Evolutionary conservation across 1,140 invertebrate genomes (phyloP).

Genomic region (Listronotus oregonensis): DNA sequence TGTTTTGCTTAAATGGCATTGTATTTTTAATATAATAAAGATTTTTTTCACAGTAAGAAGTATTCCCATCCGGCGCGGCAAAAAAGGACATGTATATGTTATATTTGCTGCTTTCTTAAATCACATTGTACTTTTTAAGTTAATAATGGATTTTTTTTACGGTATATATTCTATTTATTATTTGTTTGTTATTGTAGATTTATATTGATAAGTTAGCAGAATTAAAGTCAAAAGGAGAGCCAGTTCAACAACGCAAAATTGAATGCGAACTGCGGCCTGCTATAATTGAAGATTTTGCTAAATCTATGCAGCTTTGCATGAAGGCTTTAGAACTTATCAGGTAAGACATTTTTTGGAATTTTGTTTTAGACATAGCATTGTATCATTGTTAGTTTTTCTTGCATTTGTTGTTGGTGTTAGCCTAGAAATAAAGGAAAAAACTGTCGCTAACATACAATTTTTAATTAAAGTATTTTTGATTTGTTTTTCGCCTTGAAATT

Average conservation of each 20-base stretch:
- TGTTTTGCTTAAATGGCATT: too few species aligned
- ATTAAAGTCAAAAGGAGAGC: conserved; percentile 74
- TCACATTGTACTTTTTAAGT: too few species aligned
- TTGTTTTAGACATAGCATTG: not conserved
- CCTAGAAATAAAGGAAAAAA: not conserved
- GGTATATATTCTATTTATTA: too few species aligned
- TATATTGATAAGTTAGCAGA: conserved; percentile 65
- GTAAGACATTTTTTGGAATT: conserved; percentile 45
- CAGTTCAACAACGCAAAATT: conserved; percentile 74
- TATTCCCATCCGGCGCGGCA: too few species aligned
- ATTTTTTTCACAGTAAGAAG: too few species aligned
- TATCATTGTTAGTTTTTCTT: too few species aligned
- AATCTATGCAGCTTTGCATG: conserved; percentile 72
- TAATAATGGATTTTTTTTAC: too few species aligned
- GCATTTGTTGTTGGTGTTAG: not conserved
- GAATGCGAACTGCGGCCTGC: conserved; percentile 78
- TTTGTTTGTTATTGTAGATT: conserved; percentile 58
- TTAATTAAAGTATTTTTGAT: too few species aligned
- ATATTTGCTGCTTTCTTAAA: too few species aligned
- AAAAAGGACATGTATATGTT: too few species aligned
- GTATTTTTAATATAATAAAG: too few species aligned
- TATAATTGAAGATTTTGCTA: conserved; percentile 77
- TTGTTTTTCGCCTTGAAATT: too few species aligned
- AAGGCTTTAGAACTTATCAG: conserved; percentile 75
- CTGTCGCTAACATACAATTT: not conserved